Percentiles rank a stretch among this genome's conserved stretches.
These are phyloP conservation scores for Lamellibrachia satsuma DNA, from an alignment of 2,888 invertebrate species.

Conservation along the genomic window DNA sequence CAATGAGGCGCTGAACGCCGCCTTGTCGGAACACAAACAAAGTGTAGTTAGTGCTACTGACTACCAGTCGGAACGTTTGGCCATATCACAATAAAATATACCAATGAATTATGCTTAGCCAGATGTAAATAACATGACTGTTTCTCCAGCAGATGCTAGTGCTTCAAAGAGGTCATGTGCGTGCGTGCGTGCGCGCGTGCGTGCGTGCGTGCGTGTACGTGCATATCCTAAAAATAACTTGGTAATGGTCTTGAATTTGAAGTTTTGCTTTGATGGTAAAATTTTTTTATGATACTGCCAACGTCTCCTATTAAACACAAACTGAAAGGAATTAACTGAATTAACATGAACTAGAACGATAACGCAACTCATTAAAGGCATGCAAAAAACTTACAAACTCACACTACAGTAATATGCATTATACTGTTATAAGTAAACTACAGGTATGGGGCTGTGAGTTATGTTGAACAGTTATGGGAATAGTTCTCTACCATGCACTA, in stretches of 20 bases:
- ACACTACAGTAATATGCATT: background rate
- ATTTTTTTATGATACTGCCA: background rate
- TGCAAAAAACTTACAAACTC: background rate
- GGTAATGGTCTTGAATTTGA: background rate
- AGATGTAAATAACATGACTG: background rate
- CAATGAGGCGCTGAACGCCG: background rate
- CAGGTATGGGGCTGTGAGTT: background rate
- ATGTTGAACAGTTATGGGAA: background rate
- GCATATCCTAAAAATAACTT: background rate
- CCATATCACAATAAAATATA: background rate
- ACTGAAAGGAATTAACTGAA: background rate
- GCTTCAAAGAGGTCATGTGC: background rate
- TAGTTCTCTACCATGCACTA: background rate
- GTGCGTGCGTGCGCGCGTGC: background rate
- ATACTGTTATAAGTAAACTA: background rate
- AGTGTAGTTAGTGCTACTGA: background rate
- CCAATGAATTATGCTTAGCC: background rate
- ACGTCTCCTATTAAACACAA: background rate
- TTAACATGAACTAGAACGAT: background rate
- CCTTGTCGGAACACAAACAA: background rate
- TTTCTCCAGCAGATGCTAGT: background rate
- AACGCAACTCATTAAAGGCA: background rate
- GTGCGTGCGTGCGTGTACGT: background rate
- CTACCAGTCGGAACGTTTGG: background rate
- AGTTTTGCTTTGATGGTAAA: background rate